Percentiles rank a stretch among this genome's conserved stretches.
phyloP scores from a whole-genome alignment of 2,888 invertebrate species.

The Miltochrista miniata region DNA sequence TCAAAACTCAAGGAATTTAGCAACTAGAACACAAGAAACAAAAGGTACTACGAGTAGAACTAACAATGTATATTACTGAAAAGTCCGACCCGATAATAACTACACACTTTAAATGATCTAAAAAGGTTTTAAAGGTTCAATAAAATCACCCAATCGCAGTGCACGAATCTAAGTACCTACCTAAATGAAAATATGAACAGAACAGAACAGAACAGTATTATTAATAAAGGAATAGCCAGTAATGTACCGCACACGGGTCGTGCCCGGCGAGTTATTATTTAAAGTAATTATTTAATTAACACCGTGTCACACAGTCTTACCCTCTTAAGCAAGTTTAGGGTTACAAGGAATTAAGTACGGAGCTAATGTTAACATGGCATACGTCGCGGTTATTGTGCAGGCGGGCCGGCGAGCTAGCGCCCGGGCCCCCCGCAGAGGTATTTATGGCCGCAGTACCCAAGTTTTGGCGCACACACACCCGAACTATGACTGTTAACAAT shows the following conservation, averaged over 20 bases:
- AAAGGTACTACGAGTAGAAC: no score
- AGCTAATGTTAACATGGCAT: constrained; percentile 81
- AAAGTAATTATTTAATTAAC: constrained; percentile 83
- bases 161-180: no score
- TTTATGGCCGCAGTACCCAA: constrained; percentile 75
- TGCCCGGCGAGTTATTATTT: constrained; percentile 73
- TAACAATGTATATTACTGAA: no score
- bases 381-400: constrained; percentile 72
- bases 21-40: no score
- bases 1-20: no score
- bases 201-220: constrained; percentile 2
- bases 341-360: constrained; percentile 80
- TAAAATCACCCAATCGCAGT: no score
- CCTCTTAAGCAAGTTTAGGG: constrained; percentile 80
- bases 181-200: no score
- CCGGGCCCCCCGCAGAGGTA: constrained; percentile 72
- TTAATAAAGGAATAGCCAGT: constrained; percentile 28
- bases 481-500: constrained; percentile 79
- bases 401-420: constrained; percentile 34
- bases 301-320: constrained; percentile 75
- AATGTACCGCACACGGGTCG: constrained; percentile 32
- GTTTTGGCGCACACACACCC: constrained; percentile 78
- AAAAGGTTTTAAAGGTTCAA: no score
- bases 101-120: no score
- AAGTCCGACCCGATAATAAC: no score